A percentile compares a stretch with the other conserved stretches of the same genome.
These are phyloP conservation scores for Tridacna crocea DNA, from an alignment of 2,888 invertebrate genomes.

Conservation along the genomic window DNA sequence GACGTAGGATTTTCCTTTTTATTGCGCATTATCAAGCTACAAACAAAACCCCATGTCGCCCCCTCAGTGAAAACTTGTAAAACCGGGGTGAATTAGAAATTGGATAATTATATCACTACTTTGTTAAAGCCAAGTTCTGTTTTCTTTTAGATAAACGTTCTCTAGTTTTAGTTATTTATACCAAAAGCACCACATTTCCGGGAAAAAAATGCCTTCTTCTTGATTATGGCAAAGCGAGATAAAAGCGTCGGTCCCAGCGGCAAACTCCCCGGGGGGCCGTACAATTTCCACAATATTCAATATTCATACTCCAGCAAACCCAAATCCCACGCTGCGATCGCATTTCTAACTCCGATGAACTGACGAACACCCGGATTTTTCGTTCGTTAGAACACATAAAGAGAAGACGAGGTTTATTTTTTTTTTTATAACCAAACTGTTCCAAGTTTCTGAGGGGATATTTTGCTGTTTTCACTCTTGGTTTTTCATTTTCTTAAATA, in stretches of 20 bases:
- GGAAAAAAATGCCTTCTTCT: constrained; percentile 38
- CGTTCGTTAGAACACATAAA: constrained; percentile 23
- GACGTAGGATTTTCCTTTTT: constrained; percentile 1
- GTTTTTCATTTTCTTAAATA: no score
- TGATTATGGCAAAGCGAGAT: constrained; percentile 55
- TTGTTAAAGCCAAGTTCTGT: constrained; percentile 55
- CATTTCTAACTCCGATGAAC: constrained; percentile 57
- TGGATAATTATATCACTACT: constrained; percentile 69
- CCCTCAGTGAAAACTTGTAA: not conserved
- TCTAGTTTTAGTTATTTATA: no score
- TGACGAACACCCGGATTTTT: constrained; percentile 52
- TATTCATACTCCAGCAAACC: constrained; percentile 77
- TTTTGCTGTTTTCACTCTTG: no score
- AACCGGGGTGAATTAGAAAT: constrained; percentile 32
- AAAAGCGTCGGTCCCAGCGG: constrained; percentile 68
- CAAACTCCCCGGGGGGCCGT: constrained; percentile 70
- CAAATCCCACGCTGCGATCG: constrained; percentile 70
- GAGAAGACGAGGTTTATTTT: no score
- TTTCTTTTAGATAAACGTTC: constrained; percentile 39
- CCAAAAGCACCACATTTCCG: not conserved
- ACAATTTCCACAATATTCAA: constrained; percentile 77
- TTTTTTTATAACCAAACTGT: no score
- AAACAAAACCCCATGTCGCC: not conserved
- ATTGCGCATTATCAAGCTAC: constrained; percentile 33
- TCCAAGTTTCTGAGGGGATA: no score